These are phyloP conservation scores for Napeogenes sylphis DNA, from an alignment of 2,888 invertebrate genomes.

Conservation along the genomic window DNA sequence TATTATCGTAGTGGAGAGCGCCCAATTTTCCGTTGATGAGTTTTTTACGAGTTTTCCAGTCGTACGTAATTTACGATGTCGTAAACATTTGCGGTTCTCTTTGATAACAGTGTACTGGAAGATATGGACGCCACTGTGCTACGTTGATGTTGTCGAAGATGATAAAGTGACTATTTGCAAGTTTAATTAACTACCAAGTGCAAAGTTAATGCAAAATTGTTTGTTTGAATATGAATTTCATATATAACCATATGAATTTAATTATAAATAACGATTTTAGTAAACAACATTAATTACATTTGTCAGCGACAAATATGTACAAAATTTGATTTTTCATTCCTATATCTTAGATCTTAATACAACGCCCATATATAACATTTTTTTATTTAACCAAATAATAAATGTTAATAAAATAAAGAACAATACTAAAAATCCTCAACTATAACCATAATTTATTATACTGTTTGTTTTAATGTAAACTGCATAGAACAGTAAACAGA, in stretches of 20 bases:
- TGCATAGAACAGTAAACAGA: neutral
- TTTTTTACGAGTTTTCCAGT: slow-evolving; percentile 72
- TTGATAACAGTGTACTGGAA: slow-evolving; percentile 37
- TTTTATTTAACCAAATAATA: too few relatives aligned
- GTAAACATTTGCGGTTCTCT: slow-evolving; percentile 46
- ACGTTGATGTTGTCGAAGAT: neutral
- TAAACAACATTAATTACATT: too few relatives aligned
- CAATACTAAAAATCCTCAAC: neutral
- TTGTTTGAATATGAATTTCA: too few relatives aligned
- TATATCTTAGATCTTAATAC: too few relatives aligned
- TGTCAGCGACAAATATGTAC: too few relatives aligned
- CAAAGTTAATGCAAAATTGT: too few relatives aligned
- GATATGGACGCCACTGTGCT: slow-evolving; percentile 3
- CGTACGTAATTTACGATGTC: slow-evolving; percentile 64
- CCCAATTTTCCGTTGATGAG: slow-evolving; percentile 72
- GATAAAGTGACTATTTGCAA: neutral
- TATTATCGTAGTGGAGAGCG: slow-evolving; percentile 69
- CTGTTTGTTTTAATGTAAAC: slow-evolving; percentile 1
- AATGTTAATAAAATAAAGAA: neutral
- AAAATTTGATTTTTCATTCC: too few relatives aligned
- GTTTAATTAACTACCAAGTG: neutral
- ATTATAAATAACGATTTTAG: too few relatives aligned
- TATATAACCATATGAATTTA: too few relatives aligned
- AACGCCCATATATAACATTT: too few relatives aligned
- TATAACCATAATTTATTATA: neutral